These are phyloP conservation scores for Dynastes grantii DNA, from an alignment of 2,888 invertebrate species.

Conservation along the genomic window DNA sequence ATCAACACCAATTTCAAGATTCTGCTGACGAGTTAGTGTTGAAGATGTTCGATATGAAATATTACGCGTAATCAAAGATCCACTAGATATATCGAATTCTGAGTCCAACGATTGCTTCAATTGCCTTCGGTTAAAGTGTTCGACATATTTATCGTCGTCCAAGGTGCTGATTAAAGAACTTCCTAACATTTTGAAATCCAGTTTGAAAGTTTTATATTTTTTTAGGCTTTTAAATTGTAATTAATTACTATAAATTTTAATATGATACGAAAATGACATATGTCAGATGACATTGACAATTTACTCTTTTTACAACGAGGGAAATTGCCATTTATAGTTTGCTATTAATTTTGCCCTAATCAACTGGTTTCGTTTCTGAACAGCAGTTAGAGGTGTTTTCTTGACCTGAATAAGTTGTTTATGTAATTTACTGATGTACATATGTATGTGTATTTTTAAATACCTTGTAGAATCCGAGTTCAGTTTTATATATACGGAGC, in stretches of 20 bases:
- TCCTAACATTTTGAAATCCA: constrained; percentile 44
- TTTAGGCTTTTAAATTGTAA: constrained; percentile 14
- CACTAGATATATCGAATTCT: constrained; percentile 19
- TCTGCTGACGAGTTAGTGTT: constrained; percentile 20
- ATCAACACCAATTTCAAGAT: constrained; percentile 51
- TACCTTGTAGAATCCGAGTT: too few species aligned
- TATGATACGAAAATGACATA: constrained; percentile 5
- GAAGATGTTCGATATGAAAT: constrained; percentile 20
- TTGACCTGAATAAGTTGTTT: too few species aligned
- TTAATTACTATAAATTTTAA: constrained; percentile 18
- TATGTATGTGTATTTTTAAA: too few species aligned
- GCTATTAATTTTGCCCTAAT: too few species aligned
- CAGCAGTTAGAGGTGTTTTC: too few species aligned
- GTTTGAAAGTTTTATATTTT: constrained; percentile 27
- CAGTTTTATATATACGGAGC: too few species aligned
- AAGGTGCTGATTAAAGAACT: constrained; percentile 32
- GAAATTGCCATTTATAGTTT: too few species aligned
- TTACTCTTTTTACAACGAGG: not conserved
- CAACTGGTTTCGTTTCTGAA: too few species aligned
- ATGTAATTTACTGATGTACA: too few species aligned
- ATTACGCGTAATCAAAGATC: constrained; percentile 30
- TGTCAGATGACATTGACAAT: not conserved
- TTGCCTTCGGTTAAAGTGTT: constrained; percentile 16
- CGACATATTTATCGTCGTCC: not conserved
- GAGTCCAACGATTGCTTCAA: constrained; percentile 7